Evolutionary conservation across 1,140 invertebrate genomes (phyloP).

Genomic region (Cephus cinctus): DNA sequence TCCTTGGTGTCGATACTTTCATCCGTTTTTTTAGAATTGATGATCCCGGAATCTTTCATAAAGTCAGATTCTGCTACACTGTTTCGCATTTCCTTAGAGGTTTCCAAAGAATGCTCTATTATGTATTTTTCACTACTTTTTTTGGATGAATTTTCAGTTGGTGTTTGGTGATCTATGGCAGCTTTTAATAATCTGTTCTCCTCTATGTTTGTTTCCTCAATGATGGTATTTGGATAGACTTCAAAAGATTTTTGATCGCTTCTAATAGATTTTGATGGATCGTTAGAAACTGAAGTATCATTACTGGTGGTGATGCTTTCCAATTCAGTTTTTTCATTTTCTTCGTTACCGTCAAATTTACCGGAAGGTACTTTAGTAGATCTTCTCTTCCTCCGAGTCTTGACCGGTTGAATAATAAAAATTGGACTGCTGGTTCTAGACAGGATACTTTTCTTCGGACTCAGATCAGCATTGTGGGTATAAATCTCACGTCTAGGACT

Average conservation of each 20-base stretch:
- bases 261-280: too few species aligned
- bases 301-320: background rate
- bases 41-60: too few species aligned
- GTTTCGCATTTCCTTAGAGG: background rate
- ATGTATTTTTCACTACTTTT: too few species aligned
- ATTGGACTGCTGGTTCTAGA: slow-evolving; percentile 18
- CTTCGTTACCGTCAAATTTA: slow-evolving; percentile 4
- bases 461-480: slow-evolving; percentile 41
- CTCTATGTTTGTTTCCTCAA: too few species aligned
- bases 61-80: background rate
- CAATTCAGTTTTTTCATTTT: background rate
- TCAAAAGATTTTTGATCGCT: too few species aligned
- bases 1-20: too few species aligned
- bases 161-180: too few species aligned
- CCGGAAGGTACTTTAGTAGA: background rate
- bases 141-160: too few species aligned
- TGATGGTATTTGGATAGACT: too few species aligned
- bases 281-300: background rate
- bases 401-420: slow-evolving; percentile 1
- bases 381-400: background rate
- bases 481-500: slow-evolving; percentile 47
- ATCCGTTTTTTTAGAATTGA: too few species aligned
- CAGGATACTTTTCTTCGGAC: slow-evolving; percentile 49
- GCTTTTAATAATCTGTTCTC: too few species aligned
- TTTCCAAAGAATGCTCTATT: too few species aligned